Evolutionary conservation across 2,113 vertebrate genomes (phyloP).

Genomic region (Ondatra zibethicus): DNA sequence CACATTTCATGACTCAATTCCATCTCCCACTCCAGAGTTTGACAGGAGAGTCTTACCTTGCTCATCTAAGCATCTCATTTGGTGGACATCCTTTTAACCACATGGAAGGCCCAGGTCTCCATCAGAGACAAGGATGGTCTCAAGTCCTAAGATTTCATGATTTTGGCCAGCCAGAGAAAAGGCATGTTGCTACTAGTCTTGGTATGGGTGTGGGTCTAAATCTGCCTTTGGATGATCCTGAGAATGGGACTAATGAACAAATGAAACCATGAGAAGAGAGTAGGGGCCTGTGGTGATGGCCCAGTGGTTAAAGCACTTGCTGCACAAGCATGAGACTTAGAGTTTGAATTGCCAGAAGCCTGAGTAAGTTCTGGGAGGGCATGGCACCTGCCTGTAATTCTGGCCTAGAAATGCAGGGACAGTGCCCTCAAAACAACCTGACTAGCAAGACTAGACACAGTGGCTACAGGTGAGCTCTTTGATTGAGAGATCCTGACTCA

Average conservation of each 20-base stretch:
- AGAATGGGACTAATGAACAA: background rate
- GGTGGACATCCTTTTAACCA: accelerated
- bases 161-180: background rate
- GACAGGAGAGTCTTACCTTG: background rate
- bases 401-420: background rate
- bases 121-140: background rate
- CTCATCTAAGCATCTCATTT: background rate
- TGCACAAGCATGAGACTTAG: background rate
- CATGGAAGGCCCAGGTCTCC: background rate
- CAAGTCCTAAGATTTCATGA: too few species aligned
- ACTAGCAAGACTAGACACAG: background rate
- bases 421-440: background rate
- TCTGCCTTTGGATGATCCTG: background rate
- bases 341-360: background rate
- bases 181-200: background rate
- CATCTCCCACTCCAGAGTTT: background rate
- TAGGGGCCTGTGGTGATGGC: background rate
- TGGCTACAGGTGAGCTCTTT: background rate
- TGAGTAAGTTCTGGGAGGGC: background rate
- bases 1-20: background rate
- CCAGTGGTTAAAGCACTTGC: background rate
- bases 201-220: background rate
- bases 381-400: background rate
- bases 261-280: background rate
- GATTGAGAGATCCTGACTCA: too few species aligned